Conservation (phyloP, 1,140 invertebrate species). For the Meloidogyne exigua region DNA sequence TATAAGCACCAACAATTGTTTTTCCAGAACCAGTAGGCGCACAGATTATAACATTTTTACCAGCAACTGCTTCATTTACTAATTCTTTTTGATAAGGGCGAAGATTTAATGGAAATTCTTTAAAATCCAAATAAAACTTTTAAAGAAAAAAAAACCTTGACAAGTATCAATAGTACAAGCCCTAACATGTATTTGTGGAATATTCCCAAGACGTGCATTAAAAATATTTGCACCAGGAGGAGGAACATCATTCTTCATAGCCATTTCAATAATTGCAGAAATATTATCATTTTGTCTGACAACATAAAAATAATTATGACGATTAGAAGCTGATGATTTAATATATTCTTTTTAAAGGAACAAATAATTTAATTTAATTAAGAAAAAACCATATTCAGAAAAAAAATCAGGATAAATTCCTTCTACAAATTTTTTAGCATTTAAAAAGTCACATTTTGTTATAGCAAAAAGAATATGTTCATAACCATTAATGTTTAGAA, state of each 20-base stretch:
- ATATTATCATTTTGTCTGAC: conserved; percentile 11
- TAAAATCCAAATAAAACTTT: background rate
- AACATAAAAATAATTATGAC: conserved; percentile 3
- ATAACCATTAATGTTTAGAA: conserved; percentile 3
- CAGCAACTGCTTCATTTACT: conserved; percentile 27
- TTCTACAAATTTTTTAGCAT: background rate
- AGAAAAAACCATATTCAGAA: conserved; percentile 6
- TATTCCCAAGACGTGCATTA: background rate
- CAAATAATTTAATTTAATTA: background rate
- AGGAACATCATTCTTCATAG: conserved; percentile 4
- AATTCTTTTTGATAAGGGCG: conserved; percentile 45
- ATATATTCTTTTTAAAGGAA: background rate
- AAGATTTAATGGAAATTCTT: conserved; percentile 27
- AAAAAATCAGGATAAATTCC: conserved; percentile 1
- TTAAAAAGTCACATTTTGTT: background rate
- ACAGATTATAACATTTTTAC: conserved; percentile 44
- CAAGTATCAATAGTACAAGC: conserved; percentile 11
- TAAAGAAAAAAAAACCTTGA: background rate
- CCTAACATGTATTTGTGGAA: conserved; percentile 18
- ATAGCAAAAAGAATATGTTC: conserved; percentile 6
- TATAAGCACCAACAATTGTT: conserved; percentile 44
- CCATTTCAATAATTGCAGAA: conserved; percentile 1
- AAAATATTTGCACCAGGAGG: background rate
- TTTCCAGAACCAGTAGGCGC: conserved; percentile 50
- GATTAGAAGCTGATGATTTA: background rate